Base-by-base conservation (phyloP, 2,113 vertebrate genomes). In the Zosterops hypoxanthus region DNA sequence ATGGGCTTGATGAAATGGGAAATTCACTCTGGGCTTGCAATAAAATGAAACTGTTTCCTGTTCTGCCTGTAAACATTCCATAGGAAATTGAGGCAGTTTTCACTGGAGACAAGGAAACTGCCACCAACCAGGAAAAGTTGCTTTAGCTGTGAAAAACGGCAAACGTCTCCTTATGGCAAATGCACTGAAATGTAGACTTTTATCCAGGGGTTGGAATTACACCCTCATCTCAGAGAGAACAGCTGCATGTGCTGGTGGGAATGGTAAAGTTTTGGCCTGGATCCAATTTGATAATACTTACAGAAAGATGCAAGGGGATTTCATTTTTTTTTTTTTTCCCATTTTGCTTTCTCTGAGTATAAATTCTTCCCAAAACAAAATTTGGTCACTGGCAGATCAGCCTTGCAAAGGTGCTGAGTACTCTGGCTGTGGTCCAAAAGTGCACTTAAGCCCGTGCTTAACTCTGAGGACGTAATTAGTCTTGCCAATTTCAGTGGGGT, bases 121-220 rank as follows among this genome's bases (percentile, higher is more conserved):
- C 79, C 73, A 82, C 50, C 70, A 77, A 81, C 63, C 50, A 90
- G 71, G 60, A 96, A 83, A 94, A 83, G 84, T 44, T 86, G 47
- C 55, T 86, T 81, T 63, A 88, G 21, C 64, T 91, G 92, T 82
- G 90, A 80, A 95, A 95, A 91, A 80, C 5, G 6, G 47, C 70
- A 70, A 88, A 75, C 52, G 63, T 90, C 59, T 96, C 59, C 82
- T 88, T 46, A 77, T 29, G 50, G 66, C 23, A 88, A 94, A 95
- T 63, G 85, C 75, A 59, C 42, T 91, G 93, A 88, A 96, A 95
- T 81, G 75, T 56, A 94, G 63, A 81, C 94, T 94, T 95, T 86
- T 73, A 92, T 91, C 56, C 96, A 90, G 79, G 70, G 90, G 59
- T 6, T 97, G 92, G 93, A 96, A 97, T 96, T 96, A 95, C 95